Evolutionary conservation across 2,888 invertebrate genomes (phyloP), one percentile per base, ranked within the genome.

Genomic region (Hyposoter didymator): DNA sequence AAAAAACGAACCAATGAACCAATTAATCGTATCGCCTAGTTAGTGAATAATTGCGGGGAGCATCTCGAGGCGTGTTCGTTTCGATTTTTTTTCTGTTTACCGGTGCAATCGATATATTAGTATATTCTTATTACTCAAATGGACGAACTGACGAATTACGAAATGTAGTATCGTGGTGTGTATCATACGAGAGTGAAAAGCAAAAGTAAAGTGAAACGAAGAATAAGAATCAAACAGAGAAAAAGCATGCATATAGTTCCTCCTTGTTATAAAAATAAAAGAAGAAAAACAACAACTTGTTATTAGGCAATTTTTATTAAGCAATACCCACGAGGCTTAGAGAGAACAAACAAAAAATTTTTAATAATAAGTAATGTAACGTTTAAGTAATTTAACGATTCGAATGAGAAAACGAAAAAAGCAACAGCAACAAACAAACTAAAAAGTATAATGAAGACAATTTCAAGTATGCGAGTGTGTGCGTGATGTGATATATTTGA

Each of bases 251-350:
- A 90, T 89, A 92, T 93, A 93, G 92, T 93, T 93, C 92, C 92
- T 92, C 90, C 91, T 91, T 92, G 92, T 93, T 92, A 91, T 90
- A 90, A 88, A 87, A 80, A 87, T 84, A 70, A 81, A 86, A 69
- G 69, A 81, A 78, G 73, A 79, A 78, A 85, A 89, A 88, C 28
- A 52, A 66, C 72, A 83, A 91, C 89, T 92, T 90, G 92, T 91
- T 92, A 91, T 91, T 91, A 92, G 91, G 90, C 90, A 90, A 91
- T 92, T 92, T 89, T 92, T 91, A 92, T 92, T 92, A 90, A 93
- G 92, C 92, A 92, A 91, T 92, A 92, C 88, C 90, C 89, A 89
- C 90, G 91, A 92, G 92, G 92, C 92, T 92, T 92, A 90, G 87
- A 79, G 78, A 85, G 85, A 87, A 87, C 87, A 70, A 74, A 79